These are phyloP conservation scores for Nemotelus pantherinus DNA, from an alignment of 2,888 invertebrate genomes.

Conservation along the genomic window DNA sequence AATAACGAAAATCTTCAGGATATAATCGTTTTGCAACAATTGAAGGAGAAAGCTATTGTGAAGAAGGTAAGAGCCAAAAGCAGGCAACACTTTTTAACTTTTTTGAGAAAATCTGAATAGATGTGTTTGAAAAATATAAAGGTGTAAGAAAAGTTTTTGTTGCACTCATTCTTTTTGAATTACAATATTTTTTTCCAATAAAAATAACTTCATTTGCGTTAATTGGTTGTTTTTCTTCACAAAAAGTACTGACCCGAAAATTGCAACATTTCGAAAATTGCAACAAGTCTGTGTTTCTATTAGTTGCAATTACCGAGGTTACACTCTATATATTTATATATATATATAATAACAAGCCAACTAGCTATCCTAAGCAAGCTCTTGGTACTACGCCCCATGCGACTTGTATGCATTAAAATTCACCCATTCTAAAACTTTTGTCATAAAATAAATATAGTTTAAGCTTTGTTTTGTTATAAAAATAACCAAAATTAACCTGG, in stretches of 20 bases:
- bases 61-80: neutral
- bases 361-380: neutral
- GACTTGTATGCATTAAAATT: no score
- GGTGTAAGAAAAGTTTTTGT: slow-evolving; percentile 20
- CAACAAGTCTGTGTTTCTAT: slow-evolving; percentile 11
- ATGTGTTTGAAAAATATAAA: slow-evolving; percentile 26
- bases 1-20: slow-evolving; percentile 3
- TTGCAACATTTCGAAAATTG: slow-evolving; percentile 1
- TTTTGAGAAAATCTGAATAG: slow-evolving; percentile 10
- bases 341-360: neutral
- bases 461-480: no score
- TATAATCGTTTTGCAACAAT: slow-evolving; percentile 8
- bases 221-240: neutral
- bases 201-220: slow-evolving; percentile 6
- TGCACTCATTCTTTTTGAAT: slow-evolving; percentile 23
- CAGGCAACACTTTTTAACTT: slow-evolving; percentile 2
- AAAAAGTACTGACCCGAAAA: slow-evolving; percentile 7
- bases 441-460: no score
- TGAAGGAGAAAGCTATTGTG: slow-evolving; percentile 21
- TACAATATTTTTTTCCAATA: slow-evolving; percentile 4
- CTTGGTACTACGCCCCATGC: no score
- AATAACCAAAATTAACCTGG: no score
- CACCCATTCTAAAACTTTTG: no score
- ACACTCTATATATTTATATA: neutral
- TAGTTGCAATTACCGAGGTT: slow-evolving; percentile 2